Evolutionary conservation across 2,888 invertebrate genomes (phyloP), one percentile per base, ranked within the genome.

Genomic region (Scrobipalpa costella): DNA sequence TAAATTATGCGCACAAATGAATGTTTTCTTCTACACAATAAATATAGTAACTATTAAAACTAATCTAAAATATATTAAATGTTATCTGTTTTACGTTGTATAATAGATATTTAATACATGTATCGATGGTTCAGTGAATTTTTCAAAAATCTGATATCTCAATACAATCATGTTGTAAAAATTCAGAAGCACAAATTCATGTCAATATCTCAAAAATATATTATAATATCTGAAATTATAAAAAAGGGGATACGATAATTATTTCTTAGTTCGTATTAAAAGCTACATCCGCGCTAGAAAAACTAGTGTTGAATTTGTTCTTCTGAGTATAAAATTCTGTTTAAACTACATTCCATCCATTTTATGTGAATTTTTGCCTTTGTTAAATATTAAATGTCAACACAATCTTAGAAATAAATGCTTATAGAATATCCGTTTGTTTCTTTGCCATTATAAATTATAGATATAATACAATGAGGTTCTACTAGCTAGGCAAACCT

Each of bases 341-440:
- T 15, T 44, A 44, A 27, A 44, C 44, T 44, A 44, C 44, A 44
- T 44, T 44, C 44, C 44, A 44, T 44, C 44, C 44, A 44, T 15
- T 44, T 15, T 15, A 15, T 44, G 44, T 15, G 15, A 44, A 27
- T n/a, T n/a, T n/a, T 40, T 40, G n/a, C 40, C 40, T 40, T 13
- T 1, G 40, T 13, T 9, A 38, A 44, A 15, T 44, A 15, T 44
- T 44, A 44, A 15, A 44, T 44, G 44, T 44, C 44, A 44, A 44
- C 44, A 44, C 44, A n/a, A 44, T 15, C n/a, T 44, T n/a, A 44
- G 1, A 7, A 44, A 15, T 44, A 44, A 44, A 44, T n/a, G 44
- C n/a, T 44, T 44, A 44, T n/a, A 15, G 1, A 15, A 44, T 5
- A 44, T 7, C 15, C 1, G n/a, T 15, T 15, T 15, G 5, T 15